Evolutionary conservation across 2,797 vertebrate genomes (phyloP), one percentile per base, ranked within the genome.

Genomic region (Enteromius thamalakanensis): DNA sequence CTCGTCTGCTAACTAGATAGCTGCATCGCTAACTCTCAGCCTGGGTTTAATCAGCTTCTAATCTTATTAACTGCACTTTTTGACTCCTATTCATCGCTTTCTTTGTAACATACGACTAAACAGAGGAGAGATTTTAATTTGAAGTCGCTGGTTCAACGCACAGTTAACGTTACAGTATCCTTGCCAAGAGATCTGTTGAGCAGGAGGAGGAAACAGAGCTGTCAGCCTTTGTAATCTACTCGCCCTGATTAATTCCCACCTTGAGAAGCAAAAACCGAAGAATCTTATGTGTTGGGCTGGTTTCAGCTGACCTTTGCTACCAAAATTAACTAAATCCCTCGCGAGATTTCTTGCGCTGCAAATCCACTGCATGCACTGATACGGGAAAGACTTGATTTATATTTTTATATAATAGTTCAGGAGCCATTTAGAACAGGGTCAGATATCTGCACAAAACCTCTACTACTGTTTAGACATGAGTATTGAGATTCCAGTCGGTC

Each of bases 401-500:
- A 86, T 84, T 89, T 89, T 86, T 88, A 77, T 89, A 85, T 76
- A 23, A 79, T 82, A 81, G 58, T 84, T 47, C 51, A 84, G 60
- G 77, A 81, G 76, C 51, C 60, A 53, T 81, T 77, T 49, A 75
- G 53, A 79, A 37, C 78, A 62, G 82, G 65, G 84, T 60, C 76
- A 89, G 86, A 87, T 58, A 70, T 81, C 72, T 84, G 89, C 82
- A 89, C 81, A 87, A 55, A 21, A 53, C 88, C 76, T 83, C 86
- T 79, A 32, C 86, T 83, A 82, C 89, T 90, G 86, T 87, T 85
- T 90, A 89, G 91, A 92, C 92, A 99, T 99, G 97, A 99, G 96
- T 95, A 97, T 99, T 92, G 96, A 97, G 92, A 98, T 99, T 92
- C 98, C 98, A 51, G 93, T 95, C 89, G 98, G 98, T 87, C 94